Evolutionary conservation across 37 sponge, comb jelly and placozoan genomes (phyloP).

Genomic region (Spongia lamella): DNA sequence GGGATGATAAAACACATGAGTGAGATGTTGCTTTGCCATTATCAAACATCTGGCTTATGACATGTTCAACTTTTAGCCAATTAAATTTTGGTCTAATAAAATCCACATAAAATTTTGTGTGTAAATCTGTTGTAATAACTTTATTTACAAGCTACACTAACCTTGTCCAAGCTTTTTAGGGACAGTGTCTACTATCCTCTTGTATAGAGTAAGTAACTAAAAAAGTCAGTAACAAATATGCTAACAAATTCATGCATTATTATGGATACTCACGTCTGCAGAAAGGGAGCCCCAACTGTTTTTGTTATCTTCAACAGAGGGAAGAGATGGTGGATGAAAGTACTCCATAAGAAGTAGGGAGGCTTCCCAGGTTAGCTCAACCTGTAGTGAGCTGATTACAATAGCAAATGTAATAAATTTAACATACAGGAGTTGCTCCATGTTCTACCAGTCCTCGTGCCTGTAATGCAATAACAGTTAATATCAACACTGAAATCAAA

Average conservation of each 20-base stretch:
- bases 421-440: constrained; percentile 45
- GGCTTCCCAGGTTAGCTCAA: constrained; percentile 59
- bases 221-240: background rate
- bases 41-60: too few relatives aligned
- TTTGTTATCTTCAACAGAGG: constrained; percentile 59
- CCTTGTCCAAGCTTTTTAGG: constrained; percentile 41
- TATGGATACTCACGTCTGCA: constrained; percentile 36
- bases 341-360: constrained; percentile 58
- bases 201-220: constrained; percentile 61
- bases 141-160: too few relatives aligned
- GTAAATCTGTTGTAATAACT: too few relatives aligned
- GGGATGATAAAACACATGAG: too few relatives aligned
- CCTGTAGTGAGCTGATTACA: constrained; percentile 26
- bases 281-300: constrained; percentile 44
- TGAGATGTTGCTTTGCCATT: background rate
- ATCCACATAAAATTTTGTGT: too few relatives aligned
- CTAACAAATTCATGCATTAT: background rate
- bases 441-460: constrained; percentile 47
- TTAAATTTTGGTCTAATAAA: too few relatives aligned
- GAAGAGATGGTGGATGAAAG: constrained; percentile 46
- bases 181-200: constrained; percentile 32
- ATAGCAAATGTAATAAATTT: background rate
- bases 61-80: too few relatives aligned
- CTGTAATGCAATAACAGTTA: background rate
- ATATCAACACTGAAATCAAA: background rate